Evolutionary conservation across 2,113 vertebrate species (phyloP), one percentile per base, ranked within the genome.

Genomic region (Platycercus adscitus): DNA sequence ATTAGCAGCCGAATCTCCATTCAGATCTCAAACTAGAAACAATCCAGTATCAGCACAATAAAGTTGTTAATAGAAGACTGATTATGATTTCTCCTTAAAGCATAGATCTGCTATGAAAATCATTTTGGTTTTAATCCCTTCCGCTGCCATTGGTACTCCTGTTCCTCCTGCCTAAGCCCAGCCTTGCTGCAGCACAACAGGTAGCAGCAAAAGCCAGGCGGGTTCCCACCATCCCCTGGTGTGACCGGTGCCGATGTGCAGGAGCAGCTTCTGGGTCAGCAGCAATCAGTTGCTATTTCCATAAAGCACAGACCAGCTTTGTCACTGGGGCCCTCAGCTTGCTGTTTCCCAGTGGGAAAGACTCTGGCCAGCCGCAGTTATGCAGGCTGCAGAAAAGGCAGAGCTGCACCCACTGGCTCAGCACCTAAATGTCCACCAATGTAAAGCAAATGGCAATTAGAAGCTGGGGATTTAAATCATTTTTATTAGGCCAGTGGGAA

Each of bases 251-350:
- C 28, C 75, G 50, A 44, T 29, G 46, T 41, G 35, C 17, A 73
- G 89, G n/a, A 85, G 53, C 43, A 63, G 50, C 8, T 58, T 25
- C 35, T 47, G 49, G n/a, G n/a, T 64, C 82, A 29, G 63, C 47
- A 55, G 52, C 19, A 29, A 2, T 31, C 2, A 1, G 28, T n/a
- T n/a, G 4, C 47, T 43, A 18, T 25, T 68, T 35, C 65, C 43
- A 43, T 1, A 1, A 39, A 86, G 47, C 35, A 24, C 50, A 19
- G n/a, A 77, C 15, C 26, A 69, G 18, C 19, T 88, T 61, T 53
- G 3, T 28, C 5, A 33, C 56, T 0, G 2, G 1, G 1, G 63
- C 26, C n/a, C 20, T 69, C 43, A 43, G 8, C 28, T 68, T 19
- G 23, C 85, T 58, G 18, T 28, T 71, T 53, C 56, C 75, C 8